Evolutionary conservation across 2,888 invertebrate species (phyloP), one percentile per base, ranked within the genome.

Genomic region (Apotomis betuletana): DNA sequence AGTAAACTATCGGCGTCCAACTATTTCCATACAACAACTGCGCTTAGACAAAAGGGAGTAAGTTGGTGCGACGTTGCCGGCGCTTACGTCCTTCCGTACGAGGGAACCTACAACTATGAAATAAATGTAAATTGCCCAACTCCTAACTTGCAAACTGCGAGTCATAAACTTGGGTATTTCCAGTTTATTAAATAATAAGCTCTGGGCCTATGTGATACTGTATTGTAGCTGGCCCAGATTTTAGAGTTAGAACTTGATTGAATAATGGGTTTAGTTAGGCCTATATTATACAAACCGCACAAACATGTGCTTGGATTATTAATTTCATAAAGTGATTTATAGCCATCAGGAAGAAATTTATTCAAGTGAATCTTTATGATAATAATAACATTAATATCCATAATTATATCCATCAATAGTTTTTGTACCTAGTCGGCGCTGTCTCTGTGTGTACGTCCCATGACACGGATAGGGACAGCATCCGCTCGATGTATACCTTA

Each of bases 121-220:
- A 82, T 79, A 81, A 81, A 82, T 81, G 80, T 83, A 82, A 83
- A 85, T 85, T 83, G 81, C 77, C 69, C 74, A 75, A 73, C 77
- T 77, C 76, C 81, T 77, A 77, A 84, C 80, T 85, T 83, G 77
- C 68, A 76, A 84, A 85, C 85, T 78, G 78, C 81, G 76, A 80
- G 80, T 80, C 76, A 81, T 85, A 83, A 86, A 84, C 80, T 78
- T 80, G 79, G 59, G 81, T 80, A 83, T 85, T 84, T 82, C 81
- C 77, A 81, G 80, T 82, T 83, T 85, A 85, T 85, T 85, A 83
- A 83, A 84, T 84, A 83, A 83, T 84, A 85, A 83, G 84, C 81
- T 41, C 79, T 80, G 79, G n/a, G 67, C 57, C 61, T 61, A 71
- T 67, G 49, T 57, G 54, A 55, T 9, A 51, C 36, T 41, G 44